Conservation (phyloP, 2,113 vertebrate species). For the Petrocephalus zakoni region DNA sequence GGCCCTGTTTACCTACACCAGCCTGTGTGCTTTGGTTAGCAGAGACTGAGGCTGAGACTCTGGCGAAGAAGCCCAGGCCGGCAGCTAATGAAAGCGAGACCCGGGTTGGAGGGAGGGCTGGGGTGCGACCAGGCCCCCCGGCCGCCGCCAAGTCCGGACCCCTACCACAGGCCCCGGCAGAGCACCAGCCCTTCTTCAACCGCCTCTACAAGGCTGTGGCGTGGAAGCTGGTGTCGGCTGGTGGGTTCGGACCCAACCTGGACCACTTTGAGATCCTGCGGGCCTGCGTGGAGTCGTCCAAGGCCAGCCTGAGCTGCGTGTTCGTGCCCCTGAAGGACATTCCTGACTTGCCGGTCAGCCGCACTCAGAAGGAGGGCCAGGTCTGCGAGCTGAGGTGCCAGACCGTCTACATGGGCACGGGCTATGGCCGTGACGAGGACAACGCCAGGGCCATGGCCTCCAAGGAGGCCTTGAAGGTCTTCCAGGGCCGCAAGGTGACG, state of each 20-base stretch:
- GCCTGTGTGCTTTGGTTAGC: constrained; percentile 28
- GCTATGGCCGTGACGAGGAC: constrained; percentile 86
- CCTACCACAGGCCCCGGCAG: constrained; percentile 60
- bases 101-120: constrained; percentile 11
- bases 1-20: not conserved
- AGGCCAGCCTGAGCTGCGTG: constrained; percentile 81
- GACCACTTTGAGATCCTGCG: constrained; percentile 86
- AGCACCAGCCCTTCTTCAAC: constrained; percentile 92
- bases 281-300: constrained; percentile 82
- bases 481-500: constrained; percentile 89
- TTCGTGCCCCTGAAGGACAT: constrained; percentile 92
- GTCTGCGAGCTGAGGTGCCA: constrained; percentile 94
- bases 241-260: constrained; percentile 83
- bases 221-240: constrained; percentile 92
- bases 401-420: constrained; percentile 88
- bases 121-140: not conserved
- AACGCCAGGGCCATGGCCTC: constrained; percentile 89
- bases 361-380: constrained; percentile 86
- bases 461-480: constrained; percentile 88
- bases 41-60: constrained; percentile 47
- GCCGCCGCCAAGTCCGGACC: constrained; percentile 49
- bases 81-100: constrained; percentile 34
- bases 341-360: constrained; percentile 80
- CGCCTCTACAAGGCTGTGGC: constrained; percentile 94
- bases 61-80: constrained; percentile 45